Conservation (phyloP, 2,113 vertebrate species). For the Ia io region DNA sequence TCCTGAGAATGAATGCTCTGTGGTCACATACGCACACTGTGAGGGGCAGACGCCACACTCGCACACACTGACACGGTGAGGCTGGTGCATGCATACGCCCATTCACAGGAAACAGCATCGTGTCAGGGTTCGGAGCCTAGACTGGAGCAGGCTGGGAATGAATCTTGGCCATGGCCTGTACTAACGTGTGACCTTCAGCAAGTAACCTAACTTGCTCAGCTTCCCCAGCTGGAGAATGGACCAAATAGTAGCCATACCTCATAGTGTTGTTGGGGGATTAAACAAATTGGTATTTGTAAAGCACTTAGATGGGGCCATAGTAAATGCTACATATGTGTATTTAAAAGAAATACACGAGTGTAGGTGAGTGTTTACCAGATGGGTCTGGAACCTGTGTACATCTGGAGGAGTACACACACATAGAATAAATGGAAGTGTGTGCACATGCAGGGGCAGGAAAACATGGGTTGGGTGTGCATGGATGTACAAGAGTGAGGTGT, state of each 20-base stretch:
- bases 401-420: accelerated
- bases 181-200: background rate
- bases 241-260: background rate
- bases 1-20: accelerated
- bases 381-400: background rate
- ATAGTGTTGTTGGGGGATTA: background rate
- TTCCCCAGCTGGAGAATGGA: background rate
- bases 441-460: accelerated
- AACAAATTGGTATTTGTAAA: background rate
- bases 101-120: accelerated
- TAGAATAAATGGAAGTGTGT: accelerated
- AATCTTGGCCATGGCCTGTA: background rate
- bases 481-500: background rate
- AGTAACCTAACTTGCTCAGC: background rate
- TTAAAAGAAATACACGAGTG: background rate
- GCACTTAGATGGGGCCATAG: background rate
- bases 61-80: accelerated
- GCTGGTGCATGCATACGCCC: accelerated
- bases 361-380: background rate
- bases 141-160: background rate
- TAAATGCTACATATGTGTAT: background rate
- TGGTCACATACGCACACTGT: accelerated
- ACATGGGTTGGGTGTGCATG: accelerated
- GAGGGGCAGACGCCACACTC: accelerated
- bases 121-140: background rate